phyloP scores from a whole-genome alignment of 2,113 vertebrate genomes.

The Anarrhichthys ocellatus region DNA sequence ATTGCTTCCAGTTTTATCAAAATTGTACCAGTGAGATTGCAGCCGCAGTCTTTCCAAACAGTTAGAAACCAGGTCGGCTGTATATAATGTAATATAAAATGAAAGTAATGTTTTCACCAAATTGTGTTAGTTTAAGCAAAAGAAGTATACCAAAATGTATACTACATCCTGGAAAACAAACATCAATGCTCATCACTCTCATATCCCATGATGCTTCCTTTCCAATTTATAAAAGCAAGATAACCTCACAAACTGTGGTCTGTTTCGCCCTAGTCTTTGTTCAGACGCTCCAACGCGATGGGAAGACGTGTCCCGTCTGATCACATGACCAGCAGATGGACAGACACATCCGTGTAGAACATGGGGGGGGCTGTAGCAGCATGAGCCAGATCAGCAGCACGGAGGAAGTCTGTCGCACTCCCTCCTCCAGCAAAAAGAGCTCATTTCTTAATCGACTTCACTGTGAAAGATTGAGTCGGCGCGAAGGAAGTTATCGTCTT shows the following conservation, averaged over 20 bases:
- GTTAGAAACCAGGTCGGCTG: neutral
- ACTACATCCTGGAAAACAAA: neutral
- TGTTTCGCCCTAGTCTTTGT: neutral
- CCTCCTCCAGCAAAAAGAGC: conserved; percentile 20
- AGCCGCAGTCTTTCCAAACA: neutral
- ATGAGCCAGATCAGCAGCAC: conserved; percentile 57
- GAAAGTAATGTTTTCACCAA: neutral
- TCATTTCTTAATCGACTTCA: conserved; percentile 33
- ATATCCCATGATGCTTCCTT: neutral
- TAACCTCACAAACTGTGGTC: neutral
- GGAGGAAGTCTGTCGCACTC: conserved; percentile 9
- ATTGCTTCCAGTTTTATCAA: neutral
- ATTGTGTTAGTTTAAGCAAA: neutral
- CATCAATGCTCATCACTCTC: neutral
- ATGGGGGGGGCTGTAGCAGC: conserved; percentile 46
- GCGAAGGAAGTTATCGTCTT: neutral
- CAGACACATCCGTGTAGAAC: conserved; percentile 53
- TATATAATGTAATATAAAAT: neutral
- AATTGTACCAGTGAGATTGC: neutral
- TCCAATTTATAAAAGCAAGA: neutral
- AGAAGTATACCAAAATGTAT: neutral
- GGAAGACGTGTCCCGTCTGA: conserved; percentile 9
- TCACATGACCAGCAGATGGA: conserved; percentile 74
- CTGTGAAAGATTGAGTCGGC: neutral
- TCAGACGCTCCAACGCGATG: conserved; percentile 1